These are phyloP conservation scores for Microhierax caerulescens DNA, from an alignment of 2,797 vertebrate genomes.

Conservation along the genomic window DNA sequence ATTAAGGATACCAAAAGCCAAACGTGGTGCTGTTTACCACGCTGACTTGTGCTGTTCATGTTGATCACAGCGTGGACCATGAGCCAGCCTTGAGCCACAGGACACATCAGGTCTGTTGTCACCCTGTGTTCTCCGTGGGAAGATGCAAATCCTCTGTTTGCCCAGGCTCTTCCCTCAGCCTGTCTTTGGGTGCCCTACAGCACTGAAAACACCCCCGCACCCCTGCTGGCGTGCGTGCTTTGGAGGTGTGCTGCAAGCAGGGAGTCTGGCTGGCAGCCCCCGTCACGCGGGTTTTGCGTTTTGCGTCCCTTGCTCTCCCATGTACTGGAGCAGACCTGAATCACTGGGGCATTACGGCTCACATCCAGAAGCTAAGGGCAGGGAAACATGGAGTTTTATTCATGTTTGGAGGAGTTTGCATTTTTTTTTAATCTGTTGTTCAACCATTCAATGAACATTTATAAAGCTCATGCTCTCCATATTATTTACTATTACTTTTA, in stretches of 20 bases:
- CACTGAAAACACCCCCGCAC: neutral
- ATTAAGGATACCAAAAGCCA: neutral
- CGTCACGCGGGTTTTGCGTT: rapidly evolving
- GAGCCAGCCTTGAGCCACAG: neutral
- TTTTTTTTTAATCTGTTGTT: neutral
- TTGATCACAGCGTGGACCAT: rapidly evolving
- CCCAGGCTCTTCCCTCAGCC: neutral
- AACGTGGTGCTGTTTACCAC: neutral
- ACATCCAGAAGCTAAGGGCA: neutral
- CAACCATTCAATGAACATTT: neutral
- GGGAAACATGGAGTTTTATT: neutral
- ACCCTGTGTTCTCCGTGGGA: rapidly evolving
- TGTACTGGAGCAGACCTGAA: neutral
- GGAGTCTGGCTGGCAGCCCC: neutral
- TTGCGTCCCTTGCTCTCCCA: rapidly evolving
- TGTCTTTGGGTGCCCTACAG: neutral
- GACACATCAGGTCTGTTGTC: rapidly evolving
- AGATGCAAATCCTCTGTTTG: neutral
- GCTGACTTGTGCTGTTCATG: neutral
- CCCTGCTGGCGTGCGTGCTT: rapidly evolving
- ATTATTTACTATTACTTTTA: neutral
- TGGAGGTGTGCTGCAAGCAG: neutral
- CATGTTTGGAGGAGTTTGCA: neutral
- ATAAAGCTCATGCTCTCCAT: neutral
- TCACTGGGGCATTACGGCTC: rapidly evolving